Evolutionary conservation across 1,140 invertebrate species (phyloP).

Genomic region (Bombus consobrinus): DNA sequence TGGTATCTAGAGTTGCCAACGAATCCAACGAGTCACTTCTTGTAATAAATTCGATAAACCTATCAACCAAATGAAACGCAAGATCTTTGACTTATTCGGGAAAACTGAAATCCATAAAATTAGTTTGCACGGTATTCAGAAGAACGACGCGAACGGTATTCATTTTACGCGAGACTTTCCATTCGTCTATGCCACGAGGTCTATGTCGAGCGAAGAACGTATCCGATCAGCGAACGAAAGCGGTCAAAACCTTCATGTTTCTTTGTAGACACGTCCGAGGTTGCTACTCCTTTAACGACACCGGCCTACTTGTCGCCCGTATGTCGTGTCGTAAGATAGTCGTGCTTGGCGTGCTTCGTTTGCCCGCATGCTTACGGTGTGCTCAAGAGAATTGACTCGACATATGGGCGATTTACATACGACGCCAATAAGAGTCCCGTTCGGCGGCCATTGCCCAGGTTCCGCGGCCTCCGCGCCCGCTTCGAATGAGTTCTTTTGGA

Average conservation of each 20-base stretch:
- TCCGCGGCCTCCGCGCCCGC: background rate
- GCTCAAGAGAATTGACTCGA: constrained; percentile 76
- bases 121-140: no score
- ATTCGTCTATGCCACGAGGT: no score
- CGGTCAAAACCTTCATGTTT: constrained; percentile 43
- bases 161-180: background rate
- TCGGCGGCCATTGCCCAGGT: constrained; percentile 49
- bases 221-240: constrained; percentile 31
- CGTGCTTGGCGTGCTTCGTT: constrained; percentile 66
- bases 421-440: constrained; percentile 62
- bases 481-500: constrained; percentile 21
- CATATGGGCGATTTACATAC: constrained; percentile 82
- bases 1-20: no score
- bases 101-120: no score
- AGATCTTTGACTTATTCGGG: no score
- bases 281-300: constrained; percentile 65
- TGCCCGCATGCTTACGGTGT: constrained; percentile 78
- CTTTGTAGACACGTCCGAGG: constrained; percentile 51
- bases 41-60: no score
- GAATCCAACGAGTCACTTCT: no score
- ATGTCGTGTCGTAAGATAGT: constrained; percentile 78
- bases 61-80: no score
- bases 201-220: background rate
- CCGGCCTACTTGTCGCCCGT: constrained; percentile 82
- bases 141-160: no score